Base-by-base conservation (phyloP, 1,140 invertebrate genomes). In the Maconellicoccus hirsutus region DNA sequence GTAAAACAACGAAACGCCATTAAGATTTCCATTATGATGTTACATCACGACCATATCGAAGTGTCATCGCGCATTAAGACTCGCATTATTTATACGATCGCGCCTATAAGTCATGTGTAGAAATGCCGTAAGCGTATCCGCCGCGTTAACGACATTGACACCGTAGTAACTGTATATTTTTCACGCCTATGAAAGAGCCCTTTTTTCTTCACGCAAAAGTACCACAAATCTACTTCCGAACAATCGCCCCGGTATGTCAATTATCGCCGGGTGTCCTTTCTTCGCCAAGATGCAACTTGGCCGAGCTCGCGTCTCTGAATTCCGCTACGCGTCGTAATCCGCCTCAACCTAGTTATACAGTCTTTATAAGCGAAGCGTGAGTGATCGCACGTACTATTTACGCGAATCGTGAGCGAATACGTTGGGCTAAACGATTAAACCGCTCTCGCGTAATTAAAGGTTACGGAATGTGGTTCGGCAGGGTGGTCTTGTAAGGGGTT, bases 61-160 rank as follows among this genome's bases (percentile, higher is more conserved):
- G n/a, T 52, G 42, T 52, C 42, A 19, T 52, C 42, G 42, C n/a
- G n/a, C 42, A 52, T 52, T 52, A 52, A 52, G 42, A 52, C 42
- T 52, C n/a, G 6, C 42, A 52, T 52, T 52, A 52, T 19, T 52
- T 19, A 52, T 52, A 16, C 10, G 42, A 52, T 16, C 12, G 2
- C 42, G 42, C 42, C 12, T 33, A 33, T 33, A 33, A 33, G 29
- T 33, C 29, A 33, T 33, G 12, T 33, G 29, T 33, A 33, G 29
- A 3, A 33, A 33, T 33, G 29, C 29, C 29, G 29, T 33, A 33
- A 33, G 29, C 3, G 42, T 52, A 52, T 52, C 42, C 42, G 42
- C n/a, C n/a, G 2, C n/a, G 10, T 52, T 52, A 52, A 52, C 42
- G 42, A 52, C 42, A 52, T 52, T 52, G 42, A 52, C 42, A 52